A percentile compares a stretch with the other conserved stretches of the same genome.
phyloP scores from a whole-genome alignment of 2,888 invertebrate species.

The Linnaemya tessellans region DNA sequence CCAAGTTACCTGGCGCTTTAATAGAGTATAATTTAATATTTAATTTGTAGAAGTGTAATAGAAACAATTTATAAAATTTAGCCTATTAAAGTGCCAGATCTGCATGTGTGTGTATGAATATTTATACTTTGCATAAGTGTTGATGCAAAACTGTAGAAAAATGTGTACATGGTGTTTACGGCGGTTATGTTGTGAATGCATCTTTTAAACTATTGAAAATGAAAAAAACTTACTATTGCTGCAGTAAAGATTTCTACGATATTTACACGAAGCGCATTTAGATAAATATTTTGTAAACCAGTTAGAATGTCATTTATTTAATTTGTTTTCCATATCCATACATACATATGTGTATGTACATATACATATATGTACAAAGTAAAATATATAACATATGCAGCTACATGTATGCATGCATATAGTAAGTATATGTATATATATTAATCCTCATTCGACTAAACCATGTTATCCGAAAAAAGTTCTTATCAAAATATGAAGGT shows the following conservation, averaged over 20 bases:
- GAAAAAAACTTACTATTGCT: conserved; percentile 26
- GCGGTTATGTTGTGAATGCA: conserved; percentile 64
- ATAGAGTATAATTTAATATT: too few relatives aligned
- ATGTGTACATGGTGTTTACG: conserved; percentile 22
- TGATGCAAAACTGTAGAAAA: background rate
- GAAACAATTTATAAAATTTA: too few relatives aligned
- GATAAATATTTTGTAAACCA: conserved; percentile 45
- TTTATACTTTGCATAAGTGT: too few relatives aligned
- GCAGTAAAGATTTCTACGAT: conserved; percentile 36
- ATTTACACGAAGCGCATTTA: conserved; percentile 54
- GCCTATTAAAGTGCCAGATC: too few relatives aligned
- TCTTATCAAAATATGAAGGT: conserved; percentile 71
- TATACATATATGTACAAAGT: background rate
- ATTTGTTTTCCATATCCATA: conserved; percentile 14
- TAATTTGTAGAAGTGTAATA: too few relatives aligned
- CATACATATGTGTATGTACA: background rate
- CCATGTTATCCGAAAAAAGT: conserved; percentile 63
- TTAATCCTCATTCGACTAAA: conserved; percentile 18
- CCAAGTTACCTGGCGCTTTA: too few relatives aligned
- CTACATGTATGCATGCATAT: background rate
- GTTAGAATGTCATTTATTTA: conserved; percentile 45
- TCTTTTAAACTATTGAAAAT: conserved; percentile 41
- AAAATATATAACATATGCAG: too few relatives aligned
- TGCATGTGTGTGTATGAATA: background rate
- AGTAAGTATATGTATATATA: background rate